Evolutionary conservation across 2,797 vertebrate genomes (phyloP), one percentile per base, ranked within the genome.

Genomic region (Rhinella marina): DNA sequence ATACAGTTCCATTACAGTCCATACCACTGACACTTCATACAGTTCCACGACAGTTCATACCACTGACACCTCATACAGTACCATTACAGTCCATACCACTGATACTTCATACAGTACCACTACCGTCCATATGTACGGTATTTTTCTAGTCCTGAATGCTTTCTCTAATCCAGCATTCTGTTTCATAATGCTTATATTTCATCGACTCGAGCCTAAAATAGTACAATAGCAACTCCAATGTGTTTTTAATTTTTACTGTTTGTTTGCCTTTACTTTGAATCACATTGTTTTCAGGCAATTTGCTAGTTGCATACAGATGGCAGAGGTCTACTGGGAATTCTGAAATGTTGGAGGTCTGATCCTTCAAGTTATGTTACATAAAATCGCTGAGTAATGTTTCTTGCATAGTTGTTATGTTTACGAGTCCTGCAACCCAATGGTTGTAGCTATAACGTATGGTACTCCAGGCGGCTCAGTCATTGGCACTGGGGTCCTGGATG

Each of bases 191-290:
- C 54, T 77, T 54, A 14, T 81, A 7, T 81, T 80, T 81, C 80
- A 50, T 50, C 6, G 75, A 77, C 59, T 16, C 3, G 8, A 41
- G 32, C 80, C 61, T 81, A 50, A 62, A 81, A 83, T 83, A 72
- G 48, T 27, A 29, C 62, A 57, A 32, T 77, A 72, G 66, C 62
- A 72, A 29, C 32, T 72, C 64, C 52, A 72, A 70, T 72, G 25
- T 72, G 66, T 83, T 83, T 83, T 83, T 83, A n/a, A 83, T 83
- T 72, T 70, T 52, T 72, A 19, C 50, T 72, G 27, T 72, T 70
- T 72, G 16, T 72, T 72, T 83, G 81, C 25, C 14, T 54, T 68
- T 13, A 52, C 59, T 64, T 64, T 64, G 61, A 50, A 66, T 81
- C 54, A 52, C 59, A 64, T 81, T 81, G 80, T 57, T 81, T 81